These are phyloP conservation scores for Pygmarrhopalites habei DNA, from an alignment of 1,140 invertebrate species.

Conservation along the genomic window DNA sequence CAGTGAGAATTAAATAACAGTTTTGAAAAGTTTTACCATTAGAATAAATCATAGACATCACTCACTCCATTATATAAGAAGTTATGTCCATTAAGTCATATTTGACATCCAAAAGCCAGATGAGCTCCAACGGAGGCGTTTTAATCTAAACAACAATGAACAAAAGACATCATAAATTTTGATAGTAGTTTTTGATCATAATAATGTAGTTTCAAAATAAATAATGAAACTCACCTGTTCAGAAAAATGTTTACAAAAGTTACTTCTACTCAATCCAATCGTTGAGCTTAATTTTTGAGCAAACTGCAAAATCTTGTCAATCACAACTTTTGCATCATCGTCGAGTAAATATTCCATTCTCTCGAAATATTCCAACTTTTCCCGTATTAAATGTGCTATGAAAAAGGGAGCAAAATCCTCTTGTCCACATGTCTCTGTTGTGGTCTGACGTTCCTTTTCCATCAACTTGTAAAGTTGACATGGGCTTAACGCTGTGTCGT, in stretches of 20 bases:
- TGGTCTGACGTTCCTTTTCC: no score
- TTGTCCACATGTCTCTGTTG: no score
- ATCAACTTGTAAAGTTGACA: no score
- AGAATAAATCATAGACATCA: background rate
- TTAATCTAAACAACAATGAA: conserved; percentile 18
- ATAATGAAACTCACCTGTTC: background rate
- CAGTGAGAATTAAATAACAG: no score
- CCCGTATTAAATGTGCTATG: no score
- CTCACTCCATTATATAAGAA: conserved; percentile 31
- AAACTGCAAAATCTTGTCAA: background rate
- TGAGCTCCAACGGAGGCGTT: conserved; percentile 28
- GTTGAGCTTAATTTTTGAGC: background rate
- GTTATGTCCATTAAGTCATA: conserved; percentile 21
- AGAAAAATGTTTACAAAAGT: conserved; percentile 9
- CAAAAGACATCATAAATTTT: background rate
- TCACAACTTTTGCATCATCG: background rate
- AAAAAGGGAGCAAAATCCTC: no score
- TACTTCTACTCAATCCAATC: background rate
- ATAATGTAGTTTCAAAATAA: background rate
- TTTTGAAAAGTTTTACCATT: no score
- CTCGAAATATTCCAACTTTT: no score
- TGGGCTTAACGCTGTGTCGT: no score
- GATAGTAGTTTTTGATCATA: background rate
- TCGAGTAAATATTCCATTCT: background rate
- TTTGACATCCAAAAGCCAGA: conserved; percentile 25